Base-by-base conservation (phyloP, 2,113 vertebrate genomes). In the Nerophis ophidion region DNA sequence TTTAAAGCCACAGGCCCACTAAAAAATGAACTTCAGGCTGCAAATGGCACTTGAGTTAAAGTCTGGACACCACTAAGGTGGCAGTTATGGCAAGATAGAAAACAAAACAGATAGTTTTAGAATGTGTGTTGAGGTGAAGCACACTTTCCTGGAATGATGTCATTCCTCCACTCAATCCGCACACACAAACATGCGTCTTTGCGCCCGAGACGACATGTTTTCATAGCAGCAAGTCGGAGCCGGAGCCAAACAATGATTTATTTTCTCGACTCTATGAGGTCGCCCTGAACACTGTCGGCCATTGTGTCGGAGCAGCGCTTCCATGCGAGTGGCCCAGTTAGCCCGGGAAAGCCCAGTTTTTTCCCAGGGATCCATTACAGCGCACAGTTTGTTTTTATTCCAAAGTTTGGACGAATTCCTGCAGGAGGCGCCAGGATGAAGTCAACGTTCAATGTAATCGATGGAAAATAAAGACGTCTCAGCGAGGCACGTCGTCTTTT, bases 341-440 rank as follows among this genome's bases (percentile, higher is more conserved):
- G 19, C 19, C 50, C 40, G 5, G 46, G 63, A 61, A 70, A 66
- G 36, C 40, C 26, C 10, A 70, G 60, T 64, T 26, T 81, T 81
- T 84, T 84, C 82, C 78, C 82, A 83, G 40, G 78, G 72, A 80
- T 75, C 70, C 61, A 19, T 71, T 68, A 68, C 78, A 78, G 61
- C 14, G 44, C 48, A 57, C 11, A 59, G 80, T 76, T 83, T 86
- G 71, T 84, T 86, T 81, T 80, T 15, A 56, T 74, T 79, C 57
- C 64, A 48, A 44, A 76, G 72, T 77, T 59, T 33, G 56, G 56
- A 73, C 34, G 19, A 71, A 83, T 73, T 77, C 75, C 60, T 74
- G n/a, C 0, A 57, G 0, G 34, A 64, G 58, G 8, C 66, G 54
- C 46, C 46, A 46, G 48, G 58, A 66, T 65, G 73, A 71, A 66